Percentiles rank a stretch among this genome's conserved stretches.
Evolutionary conservation across 2,797 vertebrate genomes (phyloP).

Genomic region (Chelon auratus): DNA sequence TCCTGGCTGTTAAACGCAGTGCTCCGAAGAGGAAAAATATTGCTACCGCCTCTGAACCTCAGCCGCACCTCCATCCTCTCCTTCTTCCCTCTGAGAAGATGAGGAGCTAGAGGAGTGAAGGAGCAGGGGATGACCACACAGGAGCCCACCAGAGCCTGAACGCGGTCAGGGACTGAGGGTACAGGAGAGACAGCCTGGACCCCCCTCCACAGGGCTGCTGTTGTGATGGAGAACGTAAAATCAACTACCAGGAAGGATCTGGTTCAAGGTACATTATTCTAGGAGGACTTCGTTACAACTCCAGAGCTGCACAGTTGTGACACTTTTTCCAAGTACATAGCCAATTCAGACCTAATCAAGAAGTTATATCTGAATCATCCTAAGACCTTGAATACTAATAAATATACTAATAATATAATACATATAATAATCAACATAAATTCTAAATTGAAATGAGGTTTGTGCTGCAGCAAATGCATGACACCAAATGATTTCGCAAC

Average conservation of each 20-base stretch:
- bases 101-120: constrained; percentile 59
- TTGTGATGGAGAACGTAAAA: constrained; percentile 19
- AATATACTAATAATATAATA: too few relatives aligned
- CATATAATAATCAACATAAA: neutral
- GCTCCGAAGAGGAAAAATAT: constrained; percentile 48
- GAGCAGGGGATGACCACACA: constrained; percentile 88
- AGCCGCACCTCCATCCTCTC: constrained; percentile 67
- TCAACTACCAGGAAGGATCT: neutral
- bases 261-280: neutral
- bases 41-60: constrained; percentile 60
- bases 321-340: neutral
- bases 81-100: constrained; percentile 15
- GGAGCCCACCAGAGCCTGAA: constrained; percentile 80
- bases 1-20: constrained; percentile 81
- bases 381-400: neutral
- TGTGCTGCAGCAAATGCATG: constrained; percentile 6
- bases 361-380: neutral
- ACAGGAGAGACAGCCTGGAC: constrained; percentile 55
- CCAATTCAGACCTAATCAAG: neutral
- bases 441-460: neutral
- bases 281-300: too few relatives aligned
- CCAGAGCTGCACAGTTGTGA: too few relatives aligned
- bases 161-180: constrained; percentile 70
- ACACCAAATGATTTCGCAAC: constrained; percentile 62
- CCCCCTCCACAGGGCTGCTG: constrained; percentile 58